Evolutionary conservation across 2,797 vertebrate species (phyloP).

Genomic region (Poecile montanus): DNA sequence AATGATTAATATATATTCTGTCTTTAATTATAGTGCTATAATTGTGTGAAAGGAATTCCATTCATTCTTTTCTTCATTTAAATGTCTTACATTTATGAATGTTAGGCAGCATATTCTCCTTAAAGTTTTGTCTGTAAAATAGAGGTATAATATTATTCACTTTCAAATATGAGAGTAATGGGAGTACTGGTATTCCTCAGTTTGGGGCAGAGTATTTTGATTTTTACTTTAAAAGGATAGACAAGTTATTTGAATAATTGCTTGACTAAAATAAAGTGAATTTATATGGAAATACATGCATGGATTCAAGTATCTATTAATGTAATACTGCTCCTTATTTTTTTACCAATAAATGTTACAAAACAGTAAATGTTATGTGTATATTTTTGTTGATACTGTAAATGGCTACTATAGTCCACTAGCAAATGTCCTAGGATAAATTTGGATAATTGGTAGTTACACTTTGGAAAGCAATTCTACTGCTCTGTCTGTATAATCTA

Average conservation of each 20-base stretch:
- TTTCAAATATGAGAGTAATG: neutral
- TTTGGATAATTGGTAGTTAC: neutral
- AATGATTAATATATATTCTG: constrained; percentile 68
- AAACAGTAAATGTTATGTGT: constrained; percentile 12
- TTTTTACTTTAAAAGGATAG: constrained; percentile 33
- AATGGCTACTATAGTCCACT: neutral
- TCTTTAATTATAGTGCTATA: constrained; percentile 56
- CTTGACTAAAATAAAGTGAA: constrained; percentile 30
- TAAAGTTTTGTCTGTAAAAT: neutral
- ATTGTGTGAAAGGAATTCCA: constrained; percentile 61
- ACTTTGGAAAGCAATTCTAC: neutral
- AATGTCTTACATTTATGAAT: constrained; percentile 28
- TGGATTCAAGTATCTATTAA: constrained; percentile 4
- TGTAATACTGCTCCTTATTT: neutral
- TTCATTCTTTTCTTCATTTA: constrained; percentile 62
- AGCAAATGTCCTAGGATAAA: constrained; percentile 1
- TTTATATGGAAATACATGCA: constrained; percentile 18
- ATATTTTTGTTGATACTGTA: constrained; percentile 25
- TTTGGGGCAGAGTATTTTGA: neutral
- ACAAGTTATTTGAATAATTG: neutral
- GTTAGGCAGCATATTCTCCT: neutral
- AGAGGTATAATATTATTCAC: neutral
- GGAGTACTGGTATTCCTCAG: neutral
- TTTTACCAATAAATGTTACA: neutral
- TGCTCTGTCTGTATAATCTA: neutral